phyloP scores from a whole-genome alignment of 2,797 vertebrate genomes.

The Macropus fuliginosus region DNA sequence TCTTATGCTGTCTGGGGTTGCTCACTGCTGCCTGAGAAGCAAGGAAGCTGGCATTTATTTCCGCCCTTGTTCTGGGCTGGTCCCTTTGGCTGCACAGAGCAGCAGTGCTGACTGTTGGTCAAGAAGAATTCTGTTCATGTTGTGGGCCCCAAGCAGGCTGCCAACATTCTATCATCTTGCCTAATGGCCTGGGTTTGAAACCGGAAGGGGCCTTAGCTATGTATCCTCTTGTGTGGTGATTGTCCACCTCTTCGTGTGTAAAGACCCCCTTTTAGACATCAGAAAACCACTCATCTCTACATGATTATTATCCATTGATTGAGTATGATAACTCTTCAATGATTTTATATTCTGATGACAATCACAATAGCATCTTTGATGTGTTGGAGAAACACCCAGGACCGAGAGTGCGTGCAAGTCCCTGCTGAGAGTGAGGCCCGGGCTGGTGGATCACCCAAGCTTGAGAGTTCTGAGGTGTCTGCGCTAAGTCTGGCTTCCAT shows the following conservation, averaged over 20 bases:
- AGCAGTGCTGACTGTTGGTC: not conserved
- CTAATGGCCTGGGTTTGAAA: not conserved
- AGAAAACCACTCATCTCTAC: too few relatives aligned
- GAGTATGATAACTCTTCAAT: not conserved
- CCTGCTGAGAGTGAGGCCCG: too few relatives aligned
- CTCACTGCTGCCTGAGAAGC: conserved; percentile 15
- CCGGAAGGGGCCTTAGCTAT: not conserved
- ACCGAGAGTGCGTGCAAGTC: too few relatives aligned
- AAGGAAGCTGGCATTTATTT: conserved; percentile 1
- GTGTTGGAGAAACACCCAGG: too few relatives aligned
- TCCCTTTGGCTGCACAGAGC: not conserved
- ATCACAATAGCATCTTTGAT: not conserved
- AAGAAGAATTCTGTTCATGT: not conserved
- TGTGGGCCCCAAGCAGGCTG: not conserved
- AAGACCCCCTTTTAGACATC: not conserved
- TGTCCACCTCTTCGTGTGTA: not conserved
- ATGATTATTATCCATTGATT: not conserved
- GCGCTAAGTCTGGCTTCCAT: not conserved
- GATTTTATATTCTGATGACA: not conserved
- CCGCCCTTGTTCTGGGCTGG: not conserved
- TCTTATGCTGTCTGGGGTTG: not conserved
- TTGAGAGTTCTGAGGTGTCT: not conserved
- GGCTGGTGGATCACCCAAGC: too few relatives aligned
- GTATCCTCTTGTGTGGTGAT: not conserved
- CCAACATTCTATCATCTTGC: not conserved